Base-by-base conservation (phyloP, 1,140 invertebrate species). In the Zaprionus tsacasi region DNA sequence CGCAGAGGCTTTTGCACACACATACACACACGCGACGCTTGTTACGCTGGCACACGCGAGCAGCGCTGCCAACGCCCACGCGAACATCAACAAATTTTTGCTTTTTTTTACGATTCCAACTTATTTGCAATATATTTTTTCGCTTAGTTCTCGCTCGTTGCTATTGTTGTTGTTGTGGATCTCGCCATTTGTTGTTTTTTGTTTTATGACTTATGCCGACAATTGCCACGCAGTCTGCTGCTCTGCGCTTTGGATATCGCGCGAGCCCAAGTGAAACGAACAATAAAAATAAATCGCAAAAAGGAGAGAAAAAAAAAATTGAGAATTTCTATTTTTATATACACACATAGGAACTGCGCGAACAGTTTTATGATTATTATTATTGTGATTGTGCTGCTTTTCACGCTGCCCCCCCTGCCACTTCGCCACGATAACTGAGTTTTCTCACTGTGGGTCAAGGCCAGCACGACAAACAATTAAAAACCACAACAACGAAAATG, bases 141-240 rank as follows among this genome's bases (percentile, higher is more conserved):
- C 59, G 13, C 35, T 63, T 30, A 30, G 27, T 52, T 50, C 55
- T 69, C 30, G 13, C 35, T 66, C 64, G n/a, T 71, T 75, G n/a
- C n/a, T n/a, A n/a, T 38, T 58, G 15, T 54, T 54, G 55, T 40
- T 45, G 13, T 56, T 70, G 35, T 59, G 27, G 4, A 25, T 59
- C 33, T 71, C 40, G 45, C n/a, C 21, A 54, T 12, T 13, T 40
- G 17, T 52, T 57, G 17, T 54, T 68, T 50, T 56, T 72, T 43
- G 69, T 87, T 78, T 82, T 87, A 67, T 64, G 69, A 66, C 2
- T 74, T 30, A 54, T 55, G 67, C 71, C 70, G n/a, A 7, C 40
- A 45, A 45, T 15, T 77, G 77, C 79, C 79, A 87, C 76, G 77
- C 82, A 76, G 82, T 85, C 82, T 85, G 82, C 21, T 64, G 82